Conservation (phyloP, 2,888 invertebrate species). For the Choristoneura rosaceana region DNA sequence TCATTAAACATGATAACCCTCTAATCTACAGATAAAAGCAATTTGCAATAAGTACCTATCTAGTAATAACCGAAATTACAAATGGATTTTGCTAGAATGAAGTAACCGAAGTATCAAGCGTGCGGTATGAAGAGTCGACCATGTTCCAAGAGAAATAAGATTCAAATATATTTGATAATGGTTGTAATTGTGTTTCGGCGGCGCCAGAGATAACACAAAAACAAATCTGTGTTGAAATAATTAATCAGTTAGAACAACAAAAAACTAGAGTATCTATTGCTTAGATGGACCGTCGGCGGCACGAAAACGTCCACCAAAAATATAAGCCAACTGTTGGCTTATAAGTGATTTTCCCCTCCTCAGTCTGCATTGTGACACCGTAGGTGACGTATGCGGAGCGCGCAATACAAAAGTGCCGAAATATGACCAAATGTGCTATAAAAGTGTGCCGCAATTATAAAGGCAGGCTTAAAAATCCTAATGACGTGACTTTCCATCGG, state of each 20-base stretch:
- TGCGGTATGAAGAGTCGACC: background rate
- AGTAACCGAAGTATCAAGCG: background rate
- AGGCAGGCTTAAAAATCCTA: no score
- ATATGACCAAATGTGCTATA: no score
- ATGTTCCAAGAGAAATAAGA: background rate
- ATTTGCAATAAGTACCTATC: background rate
- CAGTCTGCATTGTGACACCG: no score
- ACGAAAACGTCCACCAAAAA: no score
- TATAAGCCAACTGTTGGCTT: no score
- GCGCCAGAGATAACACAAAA: background rate
- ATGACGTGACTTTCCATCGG: no score
- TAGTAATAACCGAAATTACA: background rate
- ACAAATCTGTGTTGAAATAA: background rate
- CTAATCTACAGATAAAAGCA: conserved; percentile 1
- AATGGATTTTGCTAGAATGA: background rate
- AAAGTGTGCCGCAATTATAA: no score
- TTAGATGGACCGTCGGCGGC: no score
- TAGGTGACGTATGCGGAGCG: no score
- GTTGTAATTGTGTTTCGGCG: background rate
- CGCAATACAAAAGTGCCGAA: no score
- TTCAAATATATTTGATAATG: background rate
- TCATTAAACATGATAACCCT: background rate
- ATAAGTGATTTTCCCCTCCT: no score
- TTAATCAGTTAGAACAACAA: conserved; percentile 3
- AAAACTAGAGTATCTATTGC: background rate